Base-by-base conservation (phyloP, 2,888 invertebrate genomes). In the Rapana venosa region DNA sequence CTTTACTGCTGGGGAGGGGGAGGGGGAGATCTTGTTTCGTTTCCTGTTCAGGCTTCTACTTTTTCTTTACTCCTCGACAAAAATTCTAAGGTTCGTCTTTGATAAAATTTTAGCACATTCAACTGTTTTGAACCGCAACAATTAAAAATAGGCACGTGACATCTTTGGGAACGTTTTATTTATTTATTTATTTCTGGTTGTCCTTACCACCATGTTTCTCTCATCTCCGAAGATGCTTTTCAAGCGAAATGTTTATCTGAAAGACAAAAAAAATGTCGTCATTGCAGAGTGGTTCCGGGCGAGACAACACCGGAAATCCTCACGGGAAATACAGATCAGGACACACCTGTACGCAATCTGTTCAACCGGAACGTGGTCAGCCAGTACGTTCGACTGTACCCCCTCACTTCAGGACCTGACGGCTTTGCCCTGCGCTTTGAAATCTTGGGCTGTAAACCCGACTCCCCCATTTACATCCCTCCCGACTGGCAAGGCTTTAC, bases 291-390 rank as follows among this genome's bases (percentile, higher is more conserved):
- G 35, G 90, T 87, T 36, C 92, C 93, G 20, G 93, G 93, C 1
- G 92, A 91, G n/a, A 89, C 86, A 15, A 91, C 91, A 47, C 92
- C 94, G 15, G 92, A 92, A 36, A 70, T 91, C 1, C 94, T 94
- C 90, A 91, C 83, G 22, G 94, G 92, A 11, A 95, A 95, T 91
- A 91, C 88, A 0, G 93, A 94, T 87, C 90, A 89, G 36, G 88
- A 84, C 74, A 92, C 93, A 15, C 92, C 93, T 2, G 92, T 93
- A 0, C 92, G 93, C 74, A 93, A 93, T 36, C 91, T 94, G 26
- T 94, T 95, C 90, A 94, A 94, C 91, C 92, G 95, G 36, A 93
- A 94, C 90, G 90, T 94, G 77, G 92, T 93, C 20, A 93, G 94
- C 1, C 94, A 92, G 88, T 93, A 92, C 87, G 92, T 95, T 58